Evolutionary conservation across 1,140 invertebrate species (phyloP).

Genomic region (Pogonus chalceus): DNA sequence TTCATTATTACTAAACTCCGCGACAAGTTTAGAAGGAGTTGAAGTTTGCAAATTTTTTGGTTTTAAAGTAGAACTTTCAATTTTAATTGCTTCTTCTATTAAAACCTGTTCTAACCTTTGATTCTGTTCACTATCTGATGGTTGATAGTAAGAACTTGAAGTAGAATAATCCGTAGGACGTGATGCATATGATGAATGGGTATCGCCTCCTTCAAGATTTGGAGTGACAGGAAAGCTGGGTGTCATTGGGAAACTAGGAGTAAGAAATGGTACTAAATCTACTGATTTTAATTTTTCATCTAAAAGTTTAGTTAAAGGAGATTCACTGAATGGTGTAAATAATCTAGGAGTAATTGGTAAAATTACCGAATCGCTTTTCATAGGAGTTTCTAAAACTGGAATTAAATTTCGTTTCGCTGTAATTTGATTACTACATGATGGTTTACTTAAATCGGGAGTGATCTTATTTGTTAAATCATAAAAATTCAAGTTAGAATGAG

Average conservation of each 20-base stretch:
- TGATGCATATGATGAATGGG: slow-evolving; percentile 6
- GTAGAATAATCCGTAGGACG: slow-evolving; percentile 28
- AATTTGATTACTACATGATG: background rate
- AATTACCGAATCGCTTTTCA: slow-evolving; percentile 15
- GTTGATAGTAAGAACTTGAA: slow-evolving; percentile 28
- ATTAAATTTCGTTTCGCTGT: slow-evolving; percentile 14
- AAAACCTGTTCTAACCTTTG: slow-evolving; percentile 25
- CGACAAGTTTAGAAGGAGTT: no score
- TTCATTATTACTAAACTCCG: no score
- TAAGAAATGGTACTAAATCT: slow-evolving; percentile 20
- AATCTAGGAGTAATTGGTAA: slow-evolving; percentile 21
- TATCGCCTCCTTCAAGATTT: background rate
- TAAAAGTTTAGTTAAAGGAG: slow-evolving; percentile 28
- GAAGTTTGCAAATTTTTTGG: no score
- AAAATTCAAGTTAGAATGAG: no score
- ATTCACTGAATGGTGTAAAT: slow-evolving; percentile 13
- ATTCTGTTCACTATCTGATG: slow-evolving; percentile 29
- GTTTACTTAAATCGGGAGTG: background rate
- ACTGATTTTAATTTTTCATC: slow-evolving; percentile 25
- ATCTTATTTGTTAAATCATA: no score
- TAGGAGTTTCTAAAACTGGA: slow-evolving; percentile 23
- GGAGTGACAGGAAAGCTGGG: slow-evolving; percentile 21
- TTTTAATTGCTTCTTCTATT: slow-evolving; percentile 18
- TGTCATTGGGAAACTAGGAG: slow-evolving; percentile 29
- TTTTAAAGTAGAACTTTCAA: no score